Percentiles rank a stretch among this genome's conserved stretches.
Evolutionary conservation across 2,797 vertebrate species (phyloP).

Genomic region (Helarctos malayanus): DNA sequence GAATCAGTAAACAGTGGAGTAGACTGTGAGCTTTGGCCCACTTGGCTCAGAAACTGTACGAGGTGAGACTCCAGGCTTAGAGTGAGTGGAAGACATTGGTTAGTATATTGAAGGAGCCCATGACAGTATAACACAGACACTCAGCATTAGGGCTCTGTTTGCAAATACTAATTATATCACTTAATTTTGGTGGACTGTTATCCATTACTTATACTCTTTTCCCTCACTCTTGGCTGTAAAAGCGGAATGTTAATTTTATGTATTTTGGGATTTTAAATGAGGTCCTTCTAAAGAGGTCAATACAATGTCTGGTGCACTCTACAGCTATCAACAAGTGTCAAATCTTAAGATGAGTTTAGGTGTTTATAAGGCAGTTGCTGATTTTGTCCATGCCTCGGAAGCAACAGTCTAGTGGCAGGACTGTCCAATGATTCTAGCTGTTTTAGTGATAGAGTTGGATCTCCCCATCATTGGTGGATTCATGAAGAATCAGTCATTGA

Average conservation of each 20-base stretch:
- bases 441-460: neutral
- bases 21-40: neutral
- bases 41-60: neutral
- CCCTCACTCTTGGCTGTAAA: neutral
- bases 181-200: neutral
- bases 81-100: neutral
- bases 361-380: neutral
- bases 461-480: neutral
- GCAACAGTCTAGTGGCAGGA: neutral
- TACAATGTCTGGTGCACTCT: neutral
- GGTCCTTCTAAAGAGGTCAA: neutral
- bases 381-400: neutral
- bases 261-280: neutral
- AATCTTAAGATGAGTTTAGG: neutral
- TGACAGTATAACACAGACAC: fast-evolving
- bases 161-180: neutral
- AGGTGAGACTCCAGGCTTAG: neutral
- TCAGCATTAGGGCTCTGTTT: neutral
- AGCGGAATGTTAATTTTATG: neutral
- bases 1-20: no score
- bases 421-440: neutral
- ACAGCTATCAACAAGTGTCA: neutral
- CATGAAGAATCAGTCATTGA: neutral
- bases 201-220: neutral
- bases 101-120: neutral